Evolutionary conservation across 1,140 invertebrate genomes (phyloP).

Genomic region (Caerostris extrusa): DNA sequence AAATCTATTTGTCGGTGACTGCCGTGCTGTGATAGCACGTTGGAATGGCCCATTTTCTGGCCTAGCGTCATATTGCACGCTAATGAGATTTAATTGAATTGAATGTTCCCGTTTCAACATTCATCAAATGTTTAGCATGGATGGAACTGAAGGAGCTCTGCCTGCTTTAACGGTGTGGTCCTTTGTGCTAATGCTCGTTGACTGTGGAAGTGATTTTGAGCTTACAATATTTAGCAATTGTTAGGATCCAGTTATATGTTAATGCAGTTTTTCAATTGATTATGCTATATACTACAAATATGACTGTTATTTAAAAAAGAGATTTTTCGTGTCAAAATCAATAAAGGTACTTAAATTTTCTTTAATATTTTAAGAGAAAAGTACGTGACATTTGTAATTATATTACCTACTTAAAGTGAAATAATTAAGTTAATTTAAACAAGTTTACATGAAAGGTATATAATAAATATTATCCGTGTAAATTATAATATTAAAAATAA

Average conservation of each 20-base stretch:
- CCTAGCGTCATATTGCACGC: not conserved
- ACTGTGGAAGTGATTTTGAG: not conserved
- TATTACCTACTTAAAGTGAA: no score
- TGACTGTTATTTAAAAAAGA: no score
- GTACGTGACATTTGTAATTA: no score
- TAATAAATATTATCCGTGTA: no score
- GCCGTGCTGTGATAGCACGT: not conserved
- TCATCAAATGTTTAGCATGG: not conserved
- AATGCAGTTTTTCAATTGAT: no score
- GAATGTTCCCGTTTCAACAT: not conserved
- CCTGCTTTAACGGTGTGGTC: not conserved
- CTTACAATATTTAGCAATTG: not conserved
- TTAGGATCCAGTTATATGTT: not conserved
- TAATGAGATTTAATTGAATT: conserved; percentile 31
- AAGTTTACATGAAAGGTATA: no score
- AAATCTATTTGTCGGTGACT: not conserved
- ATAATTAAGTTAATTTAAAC: no score
- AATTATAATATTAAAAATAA: no score
- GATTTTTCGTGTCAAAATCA: no score
- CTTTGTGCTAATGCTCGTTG: not conserved
- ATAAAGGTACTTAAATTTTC: no score
- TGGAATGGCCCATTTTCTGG: not conserved
- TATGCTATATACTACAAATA: no score
- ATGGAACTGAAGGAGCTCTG: not conserved
- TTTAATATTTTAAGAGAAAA: no score